phyloP scores from a whole-genome alignment of 2,888 invertebrate genomes.

The Cataglyphis albicans region DNA sequence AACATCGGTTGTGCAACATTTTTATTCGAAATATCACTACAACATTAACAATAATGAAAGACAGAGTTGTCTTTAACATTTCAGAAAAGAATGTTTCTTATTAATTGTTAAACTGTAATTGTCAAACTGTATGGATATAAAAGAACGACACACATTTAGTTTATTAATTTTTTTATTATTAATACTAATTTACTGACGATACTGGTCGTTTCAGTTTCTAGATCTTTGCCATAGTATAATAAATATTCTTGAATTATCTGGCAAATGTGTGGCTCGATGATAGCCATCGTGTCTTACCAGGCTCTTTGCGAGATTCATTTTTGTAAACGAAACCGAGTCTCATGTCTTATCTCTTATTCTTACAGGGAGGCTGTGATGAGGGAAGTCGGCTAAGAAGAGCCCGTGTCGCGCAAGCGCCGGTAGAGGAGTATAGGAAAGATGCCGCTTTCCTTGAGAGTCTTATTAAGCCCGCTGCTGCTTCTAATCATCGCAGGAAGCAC shows the following conservation, averaged over 20 bases:
- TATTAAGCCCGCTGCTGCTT: conserved; percentile 83
- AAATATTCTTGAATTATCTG: conserved; percentile 14
- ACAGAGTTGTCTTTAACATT: neutral
- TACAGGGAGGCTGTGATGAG: conserved; percentile 84
- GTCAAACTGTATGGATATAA: neutral
- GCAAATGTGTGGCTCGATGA: conserved; percentile 28
- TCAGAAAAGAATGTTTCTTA: neutral
- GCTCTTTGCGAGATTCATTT: conserved; percentile 36
- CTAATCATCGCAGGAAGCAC: conserved; percentile 83
- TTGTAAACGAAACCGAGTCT: conserved; percentile 41
- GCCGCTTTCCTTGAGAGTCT: conserved; percentile 82
- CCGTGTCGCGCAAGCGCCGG: conserved; percentile 82
- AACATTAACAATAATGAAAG: neutral
- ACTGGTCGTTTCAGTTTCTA: conserved; percentile 8
- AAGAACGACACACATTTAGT: neutral
- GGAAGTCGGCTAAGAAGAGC: conserved; percentile 83
- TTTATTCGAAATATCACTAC: neutral
- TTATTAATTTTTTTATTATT: neutral
- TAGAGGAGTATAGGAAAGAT: conserved; percentile 81
- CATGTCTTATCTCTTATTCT: conserved; percentile 63
- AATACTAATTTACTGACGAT: conserved; percentile 16
- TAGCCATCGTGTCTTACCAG: conserved; percentile 22
- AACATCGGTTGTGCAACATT: neutral
- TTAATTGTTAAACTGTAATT: too few relatives aligned
- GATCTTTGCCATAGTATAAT: conserved; percentile 5